phyloP scores from a whole-genome alignment of 2,797 vertebrate genomes.

The Halcyon smyrnensis region DNA sequence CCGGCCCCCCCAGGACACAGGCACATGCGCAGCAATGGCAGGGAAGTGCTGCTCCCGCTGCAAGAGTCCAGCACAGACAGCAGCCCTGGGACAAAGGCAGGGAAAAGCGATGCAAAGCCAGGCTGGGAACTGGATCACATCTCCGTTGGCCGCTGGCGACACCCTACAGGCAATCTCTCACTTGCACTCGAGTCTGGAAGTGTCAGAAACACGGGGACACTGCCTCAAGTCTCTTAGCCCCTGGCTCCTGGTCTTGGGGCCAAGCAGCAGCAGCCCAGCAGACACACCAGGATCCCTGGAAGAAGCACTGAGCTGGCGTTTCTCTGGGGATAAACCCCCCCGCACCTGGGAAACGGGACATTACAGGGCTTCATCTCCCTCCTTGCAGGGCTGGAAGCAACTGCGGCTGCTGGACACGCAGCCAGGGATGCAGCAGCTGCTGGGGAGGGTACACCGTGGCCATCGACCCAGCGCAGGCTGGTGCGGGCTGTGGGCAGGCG shows the following conservation, averaged over 20 bases:
- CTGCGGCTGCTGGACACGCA: accelerated
- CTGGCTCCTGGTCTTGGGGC: background rate
- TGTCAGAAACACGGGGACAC: background rate
- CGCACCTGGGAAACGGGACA: accelerated
- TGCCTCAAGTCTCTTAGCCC: background rate
- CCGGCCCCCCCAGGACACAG: accelerated
- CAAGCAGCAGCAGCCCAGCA: background rate
- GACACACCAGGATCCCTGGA: accelerated
- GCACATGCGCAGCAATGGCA: accelerated
- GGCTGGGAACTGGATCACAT: background rate
- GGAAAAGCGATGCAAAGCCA: background rate
- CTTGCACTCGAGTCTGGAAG: background rate
- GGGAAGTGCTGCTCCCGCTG: accelerated
- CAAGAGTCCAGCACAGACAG: accelerated
- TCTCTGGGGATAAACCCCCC: background rate
- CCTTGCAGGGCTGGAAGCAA: background rate
- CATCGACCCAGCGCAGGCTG: accelerated
- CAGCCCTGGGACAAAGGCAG: background rate
- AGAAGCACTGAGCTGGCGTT: background rate
- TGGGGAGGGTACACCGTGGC: background rate
- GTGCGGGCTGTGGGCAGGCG: accelerated
- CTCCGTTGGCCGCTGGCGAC: background rate
- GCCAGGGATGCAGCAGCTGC: accelerated
- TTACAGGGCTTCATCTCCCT: background rate
- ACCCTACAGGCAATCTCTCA: background rate